Base-by-base conservation (phyloP, 2,797 vertebrate genomes). In the Poeciliopsis paucimaculata region DNA sequence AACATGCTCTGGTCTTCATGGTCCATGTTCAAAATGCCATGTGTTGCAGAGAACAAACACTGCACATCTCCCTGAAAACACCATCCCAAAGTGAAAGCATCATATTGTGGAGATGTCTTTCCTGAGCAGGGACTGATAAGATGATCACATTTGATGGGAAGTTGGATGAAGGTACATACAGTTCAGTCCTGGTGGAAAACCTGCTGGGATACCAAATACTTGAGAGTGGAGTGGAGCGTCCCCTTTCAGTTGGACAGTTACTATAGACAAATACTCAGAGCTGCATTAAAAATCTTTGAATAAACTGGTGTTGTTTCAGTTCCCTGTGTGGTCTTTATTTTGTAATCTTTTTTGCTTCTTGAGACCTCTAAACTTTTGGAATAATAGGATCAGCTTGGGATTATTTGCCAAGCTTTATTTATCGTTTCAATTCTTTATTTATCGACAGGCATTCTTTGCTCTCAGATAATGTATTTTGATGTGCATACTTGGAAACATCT, bases 401-500 rank as follows among this genome's bases (percentile, higher is more conserved):
- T 31, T 28, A 47, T 36, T 23, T 71, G 11, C 12, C 16, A 12
- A 73, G 18, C 18, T 51, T 73, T 36, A 49, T 49, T 49, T 13
- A 13, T 73, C 18, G 62, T 62, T 62, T 85, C 12, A 46, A n/a
- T 36, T 26, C 28, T 1, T 41, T 41, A 41, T 41, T 41, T 41
- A 41, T 41, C 1, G 28, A 47, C 64, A 62, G 4, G 26, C 39
- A 36, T 66, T 62, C 18, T 62, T 23, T 75, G 34, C 49, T 53
- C 4, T 15, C 11, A 36, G 72, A 39, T 55, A 55, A 74, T n/a
- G 12, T 11, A 16, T 26, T 76, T 36, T 49, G 34, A 53, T 53
- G 28, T 76, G 81, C 87, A 64, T 83, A 83, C 82, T 76, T 86
- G 75, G 80, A 86, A 74, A 83, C 74, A 80, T 80, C 34, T 84